A percentile compares a stretch with the other conserved stretches of the same genome.
These are phyloP conservation scores for Drosophila emarginata DNA, from an alignment of 2,888 invertebrate genomes.

Conservation along the genomic window DNA sequence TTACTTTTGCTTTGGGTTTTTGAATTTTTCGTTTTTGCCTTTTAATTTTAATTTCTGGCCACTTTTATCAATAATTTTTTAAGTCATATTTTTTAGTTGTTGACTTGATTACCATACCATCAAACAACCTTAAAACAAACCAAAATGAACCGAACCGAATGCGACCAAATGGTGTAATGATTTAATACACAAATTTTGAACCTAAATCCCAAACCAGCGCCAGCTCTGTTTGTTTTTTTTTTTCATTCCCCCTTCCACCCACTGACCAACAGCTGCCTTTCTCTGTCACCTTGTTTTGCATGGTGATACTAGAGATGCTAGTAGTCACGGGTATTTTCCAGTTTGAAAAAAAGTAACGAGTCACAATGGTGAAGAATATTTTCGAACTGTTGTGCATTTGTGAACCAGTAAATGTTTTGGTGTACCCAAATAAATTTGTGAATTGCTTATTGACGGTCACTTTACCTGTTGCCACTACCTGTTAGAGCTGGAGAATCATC, in stretches of 20 bases:
- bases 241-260: conserved; percentile 10
- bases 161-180: conserved; percentile 44
- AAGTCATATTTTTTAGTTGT: neutral
- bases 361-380: neutral
- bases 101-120: neutral
- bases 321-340: neutral
- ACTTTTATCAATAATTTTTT: neutral
- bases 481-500: too few relatives aligned
- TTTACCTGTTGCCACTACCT: neutral
- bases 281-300: neutral
- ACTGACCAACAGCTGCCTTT: neutral
- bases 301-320: neutral
- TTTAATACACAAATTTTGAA: conserved; percentile 33
- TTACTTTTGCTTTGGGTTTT: neutral
- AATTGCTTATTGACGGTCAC: neutral
- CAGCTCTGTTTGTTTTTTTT: conserved; percentile 69
- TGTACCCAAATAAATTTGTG: too few relatives aligned
- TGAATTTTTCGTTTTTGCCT: neutral
- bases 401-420: neutral
- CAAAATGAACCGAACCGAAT: conserved; percentile 6
- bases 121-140: neutral
- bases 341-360: neutral
- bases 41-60: neutral
- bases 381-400: neutral
- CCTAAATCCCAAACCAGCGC: conserved; percentile 45